These are phyloP conservation scores for Habrosyne pyritoides DNA, from an alignment of 2,888 invertebrate species.

Conservation along the genomic window DNA sequence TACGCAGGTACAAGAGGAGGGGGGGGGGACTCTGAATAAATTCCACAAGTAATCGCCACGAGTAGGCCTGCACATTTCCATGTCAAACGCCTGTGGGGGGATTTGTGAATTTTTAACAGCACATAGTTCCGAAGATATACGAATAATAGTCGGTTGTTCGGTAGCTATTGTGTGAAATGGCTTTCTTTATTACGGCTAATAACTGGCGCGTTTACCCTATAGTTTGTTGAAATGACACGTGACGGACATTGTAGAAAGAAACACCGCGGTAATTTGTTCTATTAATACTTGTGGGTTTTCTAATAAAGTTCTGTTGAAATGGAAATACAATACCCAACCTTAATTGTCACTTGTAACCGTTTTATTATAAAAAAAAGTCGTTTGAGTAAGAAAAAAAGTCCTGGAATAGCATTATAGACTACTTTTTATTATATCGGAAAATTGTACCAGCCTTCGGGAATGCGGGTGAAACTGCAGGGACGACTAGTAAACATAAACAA, in stretches of 20 bases:
- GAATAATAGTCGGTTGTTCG: neutral
- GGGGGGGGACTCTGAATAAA: conserved; percentile 59
- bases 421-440: no score
- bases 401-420: no score
- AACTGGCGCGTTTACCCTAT: conserved; percentile 23
- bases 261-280: neutral
- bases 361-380: no score
- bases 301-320: neutral
- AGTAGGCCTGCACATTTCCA: conserved; percentile 72
- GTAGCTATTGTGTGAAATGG: conserved; percentile 15
- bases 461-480: no score
- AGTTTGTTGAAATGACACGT: neutral
- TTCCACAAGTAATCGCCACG: conserved; percentile 60
- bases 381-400: no score
- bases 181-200: conserved; percentile 25
- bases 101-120: conserved; percentile 69
- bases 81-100: conserved; percentile 69
- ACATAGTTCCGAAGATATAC: conserved; percentile 23
- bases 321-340: neutral
- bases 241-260: neutral
- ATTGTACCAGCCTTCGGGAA: no score
- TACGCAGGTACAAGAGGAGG: conserved; percentile 36
- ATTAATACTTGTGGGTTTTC: neutral
- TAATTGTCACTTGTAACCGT: no score
- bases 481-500: no score